Conservation (phyloP, 2,888 invertebrate genomes). For the Chromoteleia sp. region DNA sequence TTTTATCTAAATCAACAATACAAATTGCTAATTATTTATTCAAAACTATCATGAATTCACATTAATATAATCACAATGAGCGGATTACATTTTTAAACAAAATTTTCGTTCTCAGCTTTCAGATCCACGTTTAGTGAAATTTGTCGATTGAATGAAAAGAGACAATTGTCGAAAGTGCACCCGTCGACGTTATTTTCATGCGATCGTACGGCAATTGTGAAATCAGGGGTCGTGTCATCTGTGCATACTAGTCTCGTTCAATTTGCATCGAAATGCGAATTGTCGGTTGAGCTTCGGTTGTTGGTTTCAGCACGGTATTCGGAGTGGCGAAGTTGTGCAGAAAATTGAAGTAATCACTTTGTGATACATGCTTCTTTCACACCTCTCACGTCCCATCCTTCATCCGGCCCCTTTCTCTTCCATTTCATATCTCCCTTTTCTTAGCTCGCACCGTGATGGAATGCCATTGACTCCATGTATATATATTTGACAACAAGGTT, state of each 20-base stretch:
- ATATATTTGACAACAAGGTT: slow-evolving; percentile 80
- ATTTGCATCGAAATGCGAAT: slow-evolving; percentile 48
- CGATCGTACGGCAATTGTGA: slow-evolving; percentile 24
- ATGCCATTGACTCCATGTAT: slow-evolving; percentile 79
- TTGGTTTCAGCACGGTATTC: slow-evolving; percentile 15
- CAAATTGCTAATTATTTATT: no score
- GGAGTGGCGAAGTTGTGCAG: slow-evolving; percentile 28
- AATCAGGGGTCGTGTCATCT: slow-evolving; percentile 22
- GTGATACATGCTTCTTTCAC: slow-evolving; percentile 67
- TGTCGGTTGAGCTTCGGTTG: slow-evolving; percentile 9
- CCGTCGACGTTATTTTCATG: slow-evolving; percentile 26
- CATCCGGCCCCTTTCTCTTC: slow-evolving; percentile 53
- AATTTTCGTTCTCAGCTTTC: neutral
- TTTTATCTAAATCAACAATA: no score
- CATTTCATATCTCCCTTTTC: slow-evolving; percentile 60
- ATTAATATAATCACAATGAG: no score
- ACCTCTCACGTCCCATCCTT: slow-evolving; percentile 65
- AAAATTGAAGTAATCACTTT: slow-evolving; percentile 66
- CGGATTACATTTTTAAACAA: neutral
- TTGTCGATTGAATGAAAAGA: slow-evolving; percentile 17
- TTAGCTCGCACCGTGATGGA: slow-evolving; percentile 74
- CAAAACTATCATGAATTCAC: no score
- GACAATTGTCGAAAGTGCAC: slow-evolving; percentile 33
- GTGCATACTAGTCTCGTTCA: slow-evolving; percentile 20
- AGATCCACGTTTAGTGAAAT: neutral